Percentiles rank a stretch among this genome's conserved stretches.
Conservation (phyloP, 2,888 invertebrate species). For the Eudemis profundana region DNA sequence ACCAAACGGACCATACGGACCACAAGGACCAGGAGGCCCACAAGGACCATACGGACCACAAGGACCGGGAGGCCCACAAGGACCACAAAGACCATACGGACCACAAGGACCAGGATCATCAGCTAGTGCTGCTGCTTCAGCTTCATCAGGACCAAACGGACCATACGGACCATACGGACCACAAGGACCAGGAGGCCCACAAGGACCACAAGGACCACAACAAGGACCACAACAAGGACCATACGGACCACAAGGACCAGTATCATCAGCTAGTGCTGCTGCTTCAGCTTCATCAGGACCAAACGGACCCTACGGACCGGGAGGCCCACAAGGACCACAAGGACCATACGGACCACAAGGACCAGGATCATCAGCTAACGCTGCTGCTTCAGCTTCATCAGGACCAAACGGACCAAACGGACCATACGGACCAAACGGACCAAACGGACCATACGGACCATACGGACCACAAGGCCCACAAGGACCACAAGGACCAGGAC, state of each 20-base stretch:
- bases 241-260: neutral
- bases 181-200: conserved; percentile 7
- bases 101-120: conserved; percentile 23
- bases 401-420: too few species aligned
- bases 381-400: conserved; percentile 41
- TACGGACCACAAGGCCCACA: neutral
- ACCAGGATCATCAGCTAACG: conserved; percentile 4
- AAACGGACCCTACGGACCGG: too few species aligned
- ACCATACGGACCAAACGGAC: conserved; percentile 20
- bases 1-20: neutral
- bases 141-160: conserved; percentile 23
- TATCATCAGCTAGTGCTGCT: too few species aligned
- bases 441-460: neutral
- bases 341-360: conserved; percentile 7
- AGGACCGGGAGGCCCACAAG: conserved; percentile 13
- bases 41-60: neutral
- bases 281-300: neutral
- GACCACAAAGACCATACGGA: neutral
- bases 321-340: conserved; percentile 28
- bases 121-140: neutral
- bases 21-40: neutral
- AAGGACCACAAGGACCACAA: too few species aligned
- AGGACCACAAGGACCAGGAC: too few species aligned
- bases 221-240: too few species aligned
- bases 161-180: neutral